Evolutionary conservation across 2,113 vertebrate species (phyloP).

Genomic region (Copsychus sechellarum): DNA sequence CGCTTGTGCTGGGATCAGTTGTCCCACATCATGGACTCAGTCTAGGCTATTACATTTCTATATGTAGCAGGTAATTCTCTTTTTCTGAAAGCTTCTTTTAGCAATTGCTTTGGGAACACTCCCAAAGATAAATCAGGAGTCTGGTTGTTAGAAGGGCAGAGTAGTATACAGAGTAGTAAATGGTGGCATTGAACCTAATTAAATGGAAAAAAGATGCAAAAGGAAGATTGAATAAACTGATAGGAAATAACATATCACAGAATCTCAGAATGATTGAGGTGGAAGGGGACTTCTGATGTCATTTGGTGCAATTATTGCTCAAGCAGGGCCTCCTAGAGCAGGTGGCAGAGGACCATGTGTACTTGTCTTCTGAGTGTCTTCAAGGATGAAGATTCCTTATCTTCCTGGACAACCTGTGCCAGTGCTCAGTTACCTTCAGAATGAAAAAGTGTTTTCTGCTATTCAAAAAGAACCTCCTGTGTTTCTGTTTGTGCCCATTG

Average conservation of each 20-base stretch:
- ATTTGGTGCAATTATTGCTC: background rate
- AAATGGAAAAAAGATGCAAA: background rate
- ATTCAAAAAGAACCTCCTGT: background rate
- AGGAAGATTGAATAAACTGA: background rate
- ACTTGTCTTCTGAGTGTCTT: background rate
- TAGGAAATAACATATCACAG: background rate
- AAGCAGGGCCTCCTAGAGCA: background rate
- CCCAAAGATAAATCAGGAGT: background rate
- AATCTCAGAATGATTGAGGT: background rate
- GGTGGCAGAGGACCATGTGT: background rate
- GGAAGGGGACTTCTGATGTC: background rate
- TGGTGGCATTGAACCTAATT: background rate
- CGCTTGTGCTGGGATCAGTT: background rate
- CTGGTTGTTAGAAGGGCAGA: background rate
- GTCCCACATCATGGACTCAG: background rate
- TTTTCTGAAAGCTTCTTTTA: background rate
- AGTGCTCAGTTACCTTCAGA: background rate
- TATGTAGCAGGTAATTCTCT: background rate
- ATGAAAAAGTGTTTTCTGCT: background rate
- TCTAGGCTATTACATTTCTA: background rate
- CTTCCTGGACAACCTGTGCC: background rate
- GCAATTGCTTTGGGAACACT: background rate
- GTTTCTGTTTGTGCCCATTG: background rate
- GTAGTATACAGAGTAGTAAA: background rate
- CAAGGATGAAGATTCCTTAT: background rate